A percentile compares a stretch with the other conserved stretches of the same genome.
phyloP scores from a whole-genome alignment of 2,888 invertebrate genomes.

The Pyrochroa serraticornis region DNA sequence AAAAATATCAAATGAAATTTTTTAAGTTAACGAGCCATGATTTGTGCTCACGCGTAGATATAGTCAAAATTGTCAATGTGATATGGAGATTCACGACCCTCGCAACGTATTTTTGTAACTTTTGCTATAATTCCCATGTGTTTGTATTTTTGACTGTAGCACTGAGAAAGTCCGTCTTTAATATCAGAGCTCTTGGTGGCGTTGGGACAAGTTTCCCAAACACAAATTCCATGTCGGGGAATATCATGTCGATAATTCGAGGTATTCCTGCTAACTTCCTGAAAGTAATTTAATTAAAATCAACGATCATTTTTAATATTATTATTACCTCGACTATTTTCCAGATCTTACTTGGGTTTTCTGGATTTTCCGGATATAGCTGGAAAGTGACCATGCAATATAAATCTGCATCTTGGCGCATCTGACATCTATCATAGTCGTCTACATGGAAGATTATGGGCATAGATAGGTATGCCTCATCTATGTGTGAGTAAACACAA shows the following conservation, averaged over 20 bases:
- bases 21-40: background rate
- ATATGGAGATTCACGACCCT: slow-evolving; percentile 1
- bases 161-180: background rate
- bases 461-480: slow-evolving; percentile 5
- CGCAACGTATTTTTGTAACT: slow-evolving; percentile 3
- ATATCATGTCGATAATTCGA: slow-evolving; percentile 8
- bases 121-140: slow-evolving; percentile 1
- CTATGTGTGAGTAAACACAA: background rate
- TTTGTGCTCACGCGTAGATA: background rate
- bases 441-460: background rate
- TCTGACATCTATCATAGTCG: slow-evolving; percentile 5
- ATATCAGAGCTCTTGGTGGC: background rate
- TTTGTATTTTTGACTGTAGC: slow-evolving; percentile 4
- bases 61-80: background rate
- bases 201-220: slow-evolving; percentile 6
- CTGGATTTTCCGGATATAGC: background rate
- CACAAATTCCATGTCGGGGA: slow-evolving; percentile 6
- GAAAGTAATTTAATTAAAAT: background rate
- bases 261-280: background rate
- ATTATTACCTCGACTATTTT: slow-evolving; percentile 1
- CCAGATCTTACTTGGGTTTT: background rate
- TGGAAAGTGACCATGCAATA: background rate
- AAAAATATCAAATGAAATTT: background rate
- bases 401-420: background rate
- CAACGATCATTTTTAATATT: background rate